Base-by-base conservation (phyloP, 2,888 invertebrate species). In the Gymnocheta viridis region DNA sequence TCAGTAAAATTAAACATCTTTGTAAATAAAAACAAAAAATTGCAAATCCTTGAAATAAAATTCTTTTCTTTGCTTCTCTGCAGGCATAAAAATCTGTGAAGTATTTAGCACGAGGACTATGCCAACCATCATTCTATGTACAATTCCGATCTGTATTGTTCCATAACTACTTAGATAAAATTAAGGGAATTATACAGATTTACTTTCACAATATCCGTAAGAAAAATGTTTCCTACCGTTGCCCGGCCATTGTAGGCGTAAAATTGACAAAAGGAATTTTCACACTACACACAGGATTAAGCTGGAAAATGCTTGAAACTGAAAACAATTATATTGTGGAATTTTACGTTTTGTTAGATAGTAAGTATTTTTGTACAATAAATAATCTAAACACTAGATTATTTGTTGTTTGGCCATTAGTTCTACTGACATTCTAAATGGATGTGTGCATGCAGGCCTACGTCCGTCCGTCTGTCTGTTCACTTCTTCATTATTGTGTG, bases 241-340 rank as follows among this genome's bases (percentile, higher is more conserved):
- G 62, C 47, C 77, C 58, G 84, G 73, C 67, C 62, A 78, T 44
- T 74, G 77, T 83, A 85, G 85, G 85, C 81, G 83, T 83, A 66
- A 78, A 83, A 86, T 81, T 85, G 81, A 86, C 84, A 85, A 86
- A 86, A 81, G 86, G 88, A 91, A 87, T 89, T 90, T 90, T 91
- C 90, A 89, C 91, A 91, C 89, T 88, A 89, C 7, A 89, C 7
- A 14, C 72, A 88, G 87, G 69, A 85, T 84, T 87, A 86, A 88
- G 86, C 24, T 66, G 35, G 44, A 35, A 62, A 44, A 49, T 78
- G 54, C 41, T 27, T 56, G 17, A 41, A 41, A 54, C 27, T 32
- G 35, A 32, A 54, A 67, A 66, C 79, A 76, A 83, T 80, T 76
- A 66, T 66, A 67, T 82, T 79, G 74, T 44, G 62, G 58, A 27